Conservation (phyloP, 2,888 invertebrate genomes). For the Empis stercorea region DNA sequence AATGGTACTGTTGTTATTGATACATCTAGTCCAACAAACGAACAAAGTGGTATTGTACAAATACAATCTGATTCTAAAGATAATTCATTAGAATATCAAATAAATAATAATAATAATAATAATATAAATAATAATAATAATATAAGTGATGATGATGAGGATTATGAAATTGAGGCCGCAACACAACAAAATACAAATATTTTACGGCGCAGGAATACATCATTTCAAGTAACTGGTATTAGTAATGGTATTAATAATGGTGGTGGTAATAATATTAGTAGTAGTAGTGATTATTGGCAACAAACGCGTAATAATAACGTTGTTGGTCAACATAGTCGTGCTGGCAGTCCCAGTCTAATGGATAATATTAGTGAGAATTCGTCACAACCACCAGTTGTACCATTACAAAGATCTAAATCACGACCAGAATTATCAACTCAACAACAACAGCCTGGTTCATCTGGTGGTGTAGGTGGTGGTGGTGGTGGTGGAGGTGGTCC, state of each 20-base stretch:
- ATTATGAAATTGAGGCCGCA: constrained; percentile 6
- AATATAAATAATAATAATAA: constrained; percentile 1
- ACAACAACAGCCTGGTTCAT: constrained; percentile 19
- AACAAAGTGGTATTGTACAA: not conserved
- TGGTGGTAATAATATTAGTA: not conserved
- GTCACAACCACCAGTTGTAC: constrained; percentile 36
- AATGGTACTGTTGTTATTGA: constrained; percentile 3
- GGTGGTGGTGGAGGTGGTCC: constrained; percentile 13
- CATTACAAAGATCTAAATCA: constrained; percentile 33
- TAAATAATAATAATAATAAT: not conserved
- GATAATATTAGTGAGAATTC: constrained; percentile 49
- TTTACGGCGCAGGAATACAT: not conserved
- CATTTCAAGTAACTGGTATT: not conserved
- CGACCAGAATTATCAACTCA: constrained; percentile 30
- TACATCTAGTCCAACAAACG: constrained; percentile 5
- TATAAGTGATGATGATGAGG: constrained; percentile 5
- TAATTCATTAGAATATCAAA: constrained; percentile 7
- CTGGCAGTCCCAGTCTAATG: constrained; percentile 29
- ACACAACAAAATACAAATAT: not conserved
- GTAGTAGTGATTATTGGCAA: constrained; percentile 16
- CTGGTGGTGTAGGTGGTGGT: constrained; percentile 17
- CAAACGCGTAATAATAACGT: constrained; percentile 17
- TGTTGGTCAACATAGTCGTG: constrained; percentile 17
- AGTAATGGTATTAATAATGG: not conserved
- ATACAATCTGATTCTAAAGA: constrained; percentile 5